Evolutionary conservation across 2,888 invertebrate genomes (phyloP).

Genomic region (Drosophila anomelani): DNA sequence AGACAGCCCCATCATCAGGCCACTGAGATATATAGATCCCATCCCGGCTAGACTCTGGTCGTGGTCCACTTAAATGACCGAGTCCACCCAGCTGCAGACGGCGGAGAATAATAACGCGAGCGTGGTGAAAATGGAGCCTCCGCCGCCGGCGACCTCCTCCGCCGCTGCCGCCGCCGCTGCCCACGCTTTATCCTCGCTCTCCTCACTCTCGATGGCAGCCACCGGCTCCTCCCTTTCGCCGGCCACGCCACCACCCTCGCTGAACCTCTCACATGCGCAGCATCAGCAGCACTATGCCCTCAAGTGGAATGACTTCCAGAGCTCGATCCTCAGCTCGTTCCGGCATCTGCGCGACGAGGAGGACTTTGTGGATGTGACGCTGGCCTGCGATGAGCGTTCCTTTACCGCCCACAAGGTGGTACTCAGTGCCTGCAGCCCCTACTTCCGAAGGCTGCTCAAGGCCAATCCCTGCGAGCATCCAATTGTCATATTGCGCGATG

Average conservation of each 20-base stretch:
- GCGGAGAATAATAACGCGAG: constrained; percentile 85
- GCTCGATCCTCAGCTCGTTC: constrained; percentile 95
- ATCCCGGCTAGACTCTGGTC: constrained; percentile 26
- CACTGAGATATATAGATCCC: constrained; percentile 13
- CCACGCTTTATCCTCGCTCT: constrained; percentile 59
- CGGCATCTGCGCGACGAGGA: constrained; percentile 94
- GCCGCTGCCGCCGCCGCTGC: constrained; percentile 62
- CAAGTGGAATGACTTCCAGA: constrained; percentile 97
- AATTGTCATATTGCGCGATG: constrained; percentile 94
- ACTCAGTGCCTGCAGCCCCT: constrained; percentile 96
- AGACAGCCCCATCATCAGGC: constrained; percentile 23
- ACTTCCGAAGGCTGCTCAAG: constrained; percentile 94
- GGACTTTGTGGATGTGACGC: constrained; percentile 96
- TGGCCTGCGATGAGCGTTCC: constrained; percentile 95
- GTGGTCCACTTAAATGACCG: constrained; percentile 83
- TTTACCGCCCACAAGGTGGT: constrained; percentile 96
- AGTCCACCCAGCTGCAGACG: constrained; percentile 85
- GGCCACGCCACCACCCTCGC: constrained; percentile 65
- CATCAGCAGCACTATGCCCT: constrained; percentile 93
- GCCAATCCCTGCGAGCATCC: constrained; percentile 96
- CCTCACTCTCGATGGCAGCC: constrained; percentile 60
- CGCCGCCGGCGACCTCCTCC: constrained; percentile 85
- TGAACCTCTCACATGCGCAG: constrained; percentile 43
- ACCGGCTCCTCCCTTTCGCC: constrained; percentile 70
- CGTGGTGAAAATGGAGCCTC: constrained; percentile 85